Conservation (phyloP, 2,888 invertebrate genomes). For the Drosophila macrospina region DNA sequence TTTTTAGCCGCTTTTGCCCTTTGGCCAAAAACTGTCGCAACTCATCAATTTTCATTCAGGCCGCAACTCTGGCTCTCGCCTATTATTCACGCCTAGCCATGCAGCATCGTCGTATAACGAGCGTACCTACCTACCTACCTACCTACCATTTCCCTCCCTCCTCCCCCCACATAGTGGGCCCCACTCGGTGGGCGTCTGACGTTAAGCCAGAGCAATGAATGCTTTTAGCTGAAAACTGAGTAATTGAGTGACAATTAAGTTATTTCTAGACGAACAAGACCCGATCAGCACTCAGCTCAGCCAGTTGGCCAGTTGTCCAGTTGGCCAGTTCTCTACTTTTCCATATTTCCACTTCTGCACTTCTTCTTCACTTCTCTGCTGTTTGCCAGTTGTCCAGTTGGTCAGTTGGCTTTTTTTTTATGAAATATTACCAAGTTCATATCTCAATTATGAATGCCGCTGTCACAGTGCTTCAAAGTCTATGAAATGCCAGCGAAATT, state of each 20-base stretch:
- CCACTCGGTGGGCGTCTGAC: slow-evolving; percentile 49
- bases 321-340: slow-evolving; percentile 18
- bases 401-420: slow-evolving; percentile 61
- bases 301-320: slow-evolving; percentile 30
- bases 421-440: slow-evolving; percentile 84
- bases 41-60: slow-evolving; percentile 81
- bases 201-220: slow-evolving; percentile 74
- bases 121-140: slow-evolving; percentile 15
- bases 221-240: slow-evolving; percentile 84
- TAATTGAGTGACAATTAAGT: slow-evolving; percentile 85
- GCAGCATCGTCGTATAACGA: slow-evolving; percentile 40
- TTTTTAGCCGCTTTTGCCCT: slow-evolving; percentile 68
- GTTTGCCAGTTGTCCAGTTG: slow-evolving; percentile 25
- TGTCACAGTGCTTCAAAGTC: slow-evolving; percentile 43
- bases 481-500: neutral
- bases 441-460: slow-evolving; percentile 82
- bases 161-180: slow-evolving; percentile 5
- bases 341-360: slow-evolving; percentile 15
- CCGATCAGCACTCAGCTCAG: slow-evolving; percentile 55
- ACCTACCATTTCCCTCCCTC: slow-evolving; percentile 20
- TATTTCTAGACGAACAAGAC: slow-evolving; percentile 81
- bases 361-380: slow-evolving; percentile 2
- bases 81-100: slow-evolving; percentile 74
- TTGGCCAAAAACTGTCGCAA: slow-evolving; percentile 82
- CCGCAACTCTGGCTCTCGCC: slow-evolving; percentile 53